Conservation (phyloP, 2,888 invertebrate genomes). For the Aspidapion aeneum region DNA sequence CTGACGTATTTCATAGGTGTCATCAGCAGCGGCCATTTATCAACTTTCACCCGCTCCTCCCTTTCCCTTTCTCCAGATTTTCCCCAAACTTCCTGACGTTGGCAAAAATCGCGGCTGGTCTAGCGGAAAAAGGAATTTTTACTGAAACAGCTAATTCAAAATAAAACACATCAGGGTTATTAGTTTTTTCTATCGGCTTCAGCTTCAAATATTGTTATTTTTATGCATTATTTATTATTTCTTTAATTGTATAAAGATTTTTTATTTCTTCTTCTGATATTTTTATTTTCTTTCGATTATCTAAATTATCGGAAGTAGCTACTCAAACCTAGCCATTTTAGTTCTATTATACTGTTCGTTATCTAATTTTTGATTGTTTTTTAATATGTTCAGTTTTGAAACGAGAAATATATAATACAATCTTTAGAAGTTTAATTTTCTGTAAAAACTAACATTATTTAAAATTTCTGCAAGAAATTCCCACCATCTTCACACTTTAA, state of each 20-base stretch:
- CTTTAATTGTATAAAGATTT: background rate
- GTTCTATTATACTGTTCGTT: no score
- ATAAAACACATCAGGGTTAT: constrained; percentile 29
- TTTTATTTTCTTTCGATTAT: background rate
- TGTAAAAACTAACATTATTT: no score
- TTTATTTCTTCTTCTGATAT: background rate
- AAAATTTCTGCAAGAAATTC: background rate
- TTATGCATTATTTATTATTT: background rate
- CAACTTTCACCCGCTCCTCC: constrained; percentile 34
- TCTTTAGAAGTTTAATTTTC: no score
- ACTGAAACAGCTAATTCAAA: constrained; percentile 45
- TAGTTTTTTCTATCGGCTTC: background rate
- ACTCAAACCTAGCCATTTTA: no score
- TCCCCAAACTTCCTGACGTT: constrained; percentile 15
- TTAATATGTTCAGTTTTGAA: no score
- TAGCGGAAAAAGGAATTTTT: constrained; percentile 48
- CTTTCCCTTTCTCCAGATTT: constrained; percentile 22
- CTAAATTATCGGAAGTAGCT: no score
- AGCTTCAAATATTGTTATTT: background rate
- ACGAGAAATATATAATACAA: no score
- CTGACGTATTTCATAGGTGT: constrained; percentile 50
- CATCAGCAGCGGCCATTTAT: constrained; percentile 50
- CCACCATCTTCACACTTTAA: background rate
- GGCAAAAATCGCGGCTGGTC: constrained; percentile 50
- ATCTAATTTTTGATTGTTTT: no score